phyloP scores from a whole-genome alignment of 1,140 invertebrate genomes.

The Psilanteris sp. region DNA sequence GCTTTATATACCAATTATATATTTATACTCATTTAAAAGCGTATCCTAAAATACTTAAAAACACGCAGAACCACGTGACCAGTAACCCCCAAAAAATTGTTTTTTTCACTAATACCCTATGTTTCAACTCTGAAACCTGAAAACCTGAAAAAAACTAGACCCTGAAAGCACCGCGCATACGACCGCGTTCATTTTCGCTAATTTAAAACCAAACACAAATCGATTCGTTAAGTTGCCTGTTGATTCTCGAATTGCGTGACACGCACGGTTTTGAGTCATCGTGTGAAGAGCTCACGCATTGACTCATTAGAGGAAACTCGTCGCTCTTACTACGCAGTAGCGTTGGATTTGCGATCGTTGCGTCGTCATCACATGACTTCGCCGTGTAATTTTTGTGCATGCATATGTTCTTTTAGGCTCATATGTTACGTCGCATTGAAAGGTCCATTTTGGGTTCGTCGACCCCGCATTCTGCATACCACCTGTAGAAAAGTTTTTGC shows the following conservation, averaged over 20 bases:
- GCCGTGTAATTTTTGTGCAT: conserved; percentile 50
- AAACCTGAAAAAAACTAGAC: too few relatives aligned
- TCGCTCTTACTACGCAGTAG: conserved; percentile 15
- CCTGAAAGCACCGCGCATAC: too few relatives aligned
- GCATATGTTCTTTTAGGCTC: conserved; percentile 54
- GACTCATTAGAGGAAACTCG: conserved; percentile 47
- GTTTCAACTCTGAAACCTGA: too few relatives aligned
- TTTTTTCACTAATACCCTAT: too few relatives aligned
- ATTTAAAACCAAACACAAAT: too few relatives aligned
- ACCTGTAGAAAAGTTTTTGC: conserved; percentile 62
- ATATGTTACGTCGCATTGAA: conserved; percentile 51
- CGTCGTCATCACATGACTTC: conserved; percentile 29
- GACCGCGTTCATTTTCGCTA: too few relatives aligned
- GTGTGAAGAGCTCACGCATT: conserved; percentile 12
- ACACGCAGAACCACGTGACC: too few relatives aligned
- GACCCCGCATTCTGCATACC: conserved; percentile 49
- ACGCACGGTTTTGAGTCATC: conserved; percentile 32
- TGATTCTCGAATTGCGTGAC: conserved; percentile 2
- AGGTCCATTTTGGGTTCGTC: conserved; percentile 52
- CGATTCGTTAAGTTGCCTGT: conserved; percentile 1
- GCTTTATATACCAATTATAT: too few relatives aligned
- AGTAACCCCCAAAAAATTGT: too few relatives aligned
- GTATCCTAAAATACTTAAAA: too few relatives aligned
- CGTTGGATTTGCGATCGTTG: conserved; percentile 6
- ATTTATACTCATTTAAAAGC: too few relatives aligned